Evolutionary conservation across 1,140 invertebrate species (phyloP).

Genomic region (Diabrotica undecimpunctata): DNA sequence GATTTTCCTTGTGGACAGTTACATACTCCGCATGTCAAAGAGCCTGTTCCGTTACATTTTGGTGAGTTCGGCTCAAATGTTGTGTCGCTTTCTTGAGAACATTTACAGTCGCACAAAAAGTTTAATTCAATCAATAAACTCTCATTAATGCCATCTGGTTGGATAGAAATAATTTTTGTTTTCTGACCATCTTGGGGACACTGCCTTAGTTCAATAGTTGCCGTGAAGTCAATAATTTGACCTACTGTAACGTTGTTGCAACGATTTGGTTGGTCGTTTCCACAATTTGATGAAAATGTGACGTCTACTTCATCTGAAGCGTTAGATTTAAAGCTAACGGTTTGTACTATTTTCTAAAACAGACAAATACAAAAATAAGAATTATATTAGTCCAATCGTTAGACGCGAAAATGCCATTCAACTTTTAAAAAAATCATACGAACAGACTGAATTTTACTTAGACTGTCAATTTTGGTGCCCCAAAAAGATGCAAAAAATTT

Average conservation of each 20-base stretch:
- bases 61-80: conserved; percentile 54
- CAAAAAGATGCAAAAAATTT: too few relatives aligned
- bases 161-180: conserved; percentile 80
- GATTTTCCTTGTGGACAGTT: conserved; percentile 74
- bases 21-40: conserved; percentile 84
- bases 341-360: conserved; percentile 82
- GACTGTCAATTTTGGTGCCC: too few relatives aligned
- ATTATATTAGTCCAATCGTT: too few relatives aligned
- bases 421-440: too few relatives aligned
- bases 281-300: conserved; percentile 82
- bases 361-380: background rate
- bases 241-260: conserved; percentile 84
- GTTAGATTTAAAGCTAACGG: conserved; percentile 86
- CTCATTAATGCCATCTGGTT: conserved; percentile 90
- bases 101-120: conserved; percentile 87
- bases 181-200: conserved; percentile 72
- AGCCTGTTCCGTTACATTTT: conserved; percentile 64
- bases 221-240: conserved; percentile 69
- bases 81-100: conserved; percentile 63
- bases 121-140: conserved; percentile 77
- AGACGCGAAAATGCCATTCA: too few relatives aligned
- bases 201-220: conserved; percentile 67
- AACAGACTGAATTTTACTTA: too few relatives aligned
- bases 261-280: conserved; percentile 56
- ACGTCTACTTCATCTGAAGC: conserved; percentile 78